Conservation (phyloP, 2,888 invertebrate species). For the Escarpia spicata region DNA sequence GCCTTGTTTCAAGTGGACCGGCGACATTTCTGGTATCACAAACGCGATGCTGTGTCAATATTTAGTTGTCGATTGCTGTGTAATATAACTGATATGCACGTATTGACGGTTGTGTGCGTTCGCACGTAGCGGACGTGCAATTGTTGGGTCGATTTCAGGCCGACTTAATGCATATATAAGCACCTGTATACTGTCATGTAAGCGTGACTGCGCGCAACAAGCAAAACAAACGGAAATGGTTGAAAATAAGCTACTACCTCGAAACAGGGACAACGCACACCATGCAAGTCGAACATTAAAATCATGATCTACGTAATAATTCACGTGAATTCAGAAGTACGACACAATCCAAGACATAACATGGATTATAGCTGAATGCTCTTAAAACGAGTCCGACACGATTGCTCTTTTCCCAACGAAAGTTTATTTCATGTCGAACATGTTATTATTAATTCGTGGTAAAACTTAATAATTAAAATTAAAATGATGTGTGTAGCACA, state of each 20-base stretch:
- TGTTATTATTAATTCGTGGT: too few relatives aligned
- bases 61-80: not conserved
- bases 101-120: not conserved
- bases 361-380: too few relatives aligned
- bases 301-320: too few relatives aligned
- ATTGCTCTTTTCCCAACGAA: too few relatives aligned
- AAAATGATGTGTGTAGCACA: too few relatives aligned
- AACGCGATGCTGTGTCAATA: conserved; percentile 16
- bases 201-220: not conserved
- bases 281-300: too few relatives aligned
- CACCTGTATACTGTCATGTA: not conserved
- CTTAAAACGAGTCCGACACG: too few relatives aligned
- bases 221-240: not conserved
- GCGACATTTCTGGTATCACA: not conserved
- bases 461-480: too few relatives aligned
- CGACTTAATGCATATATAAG: not conserved
- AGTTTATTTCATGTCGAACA: too few relatives aligned
- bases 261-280: not conserved
- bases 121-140: not conserved
- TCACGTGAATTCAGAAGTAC: too few relatives aligned
- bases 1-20: not conserved
- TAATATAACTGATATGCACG: not conserved
- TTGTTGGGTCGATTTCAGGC: not conserved
- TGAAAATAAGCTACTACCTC: not conserved
- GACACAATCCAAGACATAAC: too few relatives aligned